phyloP scores from a whole-genome alignment of 2,888 invertebrate species.

The Lampropteryx suffumata region DNA sequence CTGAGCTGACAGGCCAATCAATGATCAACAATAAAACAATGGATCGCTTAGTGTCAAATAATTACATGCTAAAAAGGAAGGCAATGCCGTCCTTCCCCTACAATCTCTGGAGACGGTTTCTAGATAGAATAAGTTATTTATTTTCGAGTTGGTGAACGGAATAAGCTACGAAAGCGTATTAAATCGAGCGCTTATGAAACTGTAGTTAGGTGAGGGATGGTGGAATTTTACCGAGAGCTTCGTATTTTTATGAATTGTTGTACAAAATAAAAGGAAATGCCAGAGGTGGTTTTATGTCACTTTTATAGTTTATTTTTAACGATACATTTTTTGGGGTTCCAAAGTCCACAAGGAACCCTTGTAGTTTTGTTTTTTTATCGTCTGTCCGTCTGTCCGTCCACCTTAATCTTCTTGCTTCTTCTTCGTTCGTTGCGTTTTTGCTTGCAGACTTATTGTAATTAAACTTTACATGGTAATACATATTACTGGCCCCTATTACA shows the following conservation, averaged over 20 bases:
- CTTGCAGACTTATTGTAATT: too few relatives aligned
- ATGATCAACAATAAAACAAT: neutral
- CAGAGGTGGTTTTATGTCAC: neutral
- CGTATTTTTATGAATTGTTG: slow-evolving; percentile 7
- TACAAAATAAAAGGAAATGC: neutral
- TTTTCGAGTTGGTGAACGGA: slow-evolving; percentile 37
- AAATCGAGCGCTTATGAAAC: slow-evolving; percentile 23
- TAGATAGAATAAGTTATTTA: slow-evolving; percentile 42
- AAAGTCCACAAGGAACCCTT: too few relatives aligned
- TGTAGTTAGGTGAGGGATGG: slow-evolving; percentile 21
- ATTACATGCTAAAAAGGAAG: neutral
- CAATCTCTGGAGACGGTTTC: slow-evolving; percentile 38
- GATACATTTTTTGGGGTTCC: too few relatives aligned
- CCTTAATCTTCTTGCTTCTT: too few relatives aligned
- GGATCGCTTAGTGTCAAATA: neutral
- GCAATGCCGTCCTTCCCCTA: slow-evolving; percentile 9
- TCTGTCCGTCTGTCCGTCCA: too few relatives aligned
- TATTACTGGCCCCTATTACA: too few relatives aligned
- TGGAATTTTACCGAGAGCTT: slow-evolving; percentile 1
- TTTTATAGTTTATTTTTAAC: too few relatives aligned
- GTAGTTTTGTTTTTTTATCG: too few relatives aligned
- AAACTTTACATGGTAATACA: too few relatives aligned
- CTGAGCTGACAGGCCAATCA: too few relatives aligned
- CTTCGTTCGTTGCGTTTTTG: too few relatives aligned
- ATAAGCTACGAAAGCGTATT: slow-evolving; percentile 24